Base-by-base conservation (phyloP, 2,888 invertebrate genomes). In the Synergus itoensis region DNA sequence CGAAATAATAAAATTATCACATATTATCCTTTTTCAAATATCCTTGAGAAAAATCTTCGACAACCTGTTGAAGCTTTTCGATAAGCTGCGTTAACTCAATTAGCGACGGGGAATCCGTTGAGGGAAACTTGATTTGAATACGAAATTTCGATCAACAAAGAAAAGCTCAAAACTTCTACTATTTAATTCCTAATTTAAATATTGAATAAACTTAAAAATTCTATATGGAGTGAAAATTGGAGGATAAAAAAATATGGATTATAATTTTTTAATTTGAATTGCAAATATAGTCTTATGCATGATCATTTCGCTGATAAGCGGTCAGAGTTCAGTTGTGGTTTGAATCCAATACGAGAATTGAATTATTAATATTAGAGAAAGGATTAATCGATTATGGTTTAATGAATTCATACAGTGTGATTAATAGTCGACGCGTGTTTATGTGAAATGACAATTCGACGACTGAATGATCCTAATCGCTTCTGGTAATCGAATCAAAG, bases 311-410 rank as follows among this genome's bases (percentile, higher is more conserved):
- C 7, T 14, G 21, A 36, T 18, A 60, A 76, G 21, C 18, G 43
- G 76, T 63, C 21, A 41, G 43, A 45, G 48, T 73, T 40, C 40
- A 36, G n/a, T 53, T 73, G 73, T 36, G 73, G 73, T 73, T n/a
- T n/a, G 73, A 73, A 73, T 73, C 73, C 36, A 53, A 73, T 73
- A 73, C 1, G 53, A 73, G 36, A n/a, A 73, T 73, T 73, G 73
- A 73, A 53, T 73, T 73, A 73, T 73, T 57, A 73, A 57, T 73
- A 73, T 73, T 73, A 40, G 73, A 36, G 53, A 73, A 36, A 73
- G 45, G 48, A n/a, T 28, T 48, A 48, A 53, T 73, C 53, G 53
- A 73, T 53, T 41, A 41, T 76, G 62, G 63, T 14, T 7, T 21
- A 62, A 76, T 76, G 28, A 21, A 62, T 76, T 63, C 62, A 43